These are phyloP conservation scores for Polypterus bichir DNA, from an alignment of 2,113 vertebrate species.

Conservation along the genomic window DNA sequence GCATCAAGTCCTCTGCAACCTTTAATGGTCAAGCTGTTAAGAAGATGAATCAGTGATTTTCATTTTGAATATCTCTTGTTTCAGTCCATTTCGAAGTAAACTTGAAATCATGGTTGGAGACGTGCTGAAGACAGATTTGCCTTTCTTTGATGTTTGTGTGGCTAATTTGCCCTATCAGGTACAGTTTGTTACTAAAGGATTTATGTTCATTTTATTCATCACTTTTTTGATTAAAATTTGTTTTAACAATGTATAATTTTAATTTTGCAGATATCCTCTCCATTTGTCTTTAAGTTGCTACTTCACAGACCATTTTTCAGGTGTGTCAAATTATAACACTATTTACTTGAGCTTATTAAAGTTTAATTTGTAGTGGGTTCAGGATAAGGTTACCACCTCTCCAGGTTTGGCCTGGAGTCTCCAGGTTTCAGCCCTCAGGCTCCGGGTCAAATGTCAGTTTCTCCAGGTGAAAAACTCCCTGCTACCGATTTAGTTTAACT, in stretches of 20 bases:
- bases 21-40: no score
- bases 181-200: slow-evolving; percentile 3
- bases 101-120: slow-evolving; percentile 90
- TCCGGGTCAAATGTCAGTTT: no score
- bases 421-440: no score
- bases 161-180: slow-evolving; percentile 97
- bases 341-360: background rate
- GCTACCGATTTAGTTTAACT: no score
- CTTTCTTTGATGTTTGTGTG: slow-evolving; percentile 90
- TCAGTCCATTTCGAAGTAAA: slow-evolving; percentile 65
- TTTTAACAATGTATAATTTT: background rate
- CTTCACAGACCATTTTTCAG: slow-evolving; percentile 94
- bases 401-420: no score
- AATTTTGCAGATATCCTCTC: slow-evolving; percentile 80
- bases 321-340: slow-evolving; percentile 38
- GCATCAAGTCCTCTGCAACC: no score
- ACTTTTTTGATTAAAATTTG: no score
- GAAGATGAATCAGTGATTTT: background rate
- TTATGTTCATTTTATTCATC: no score
- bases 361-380: no score
- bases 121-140: slow-evolving; percentile 80
- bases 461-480: no score
- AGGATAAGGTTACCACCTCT: no score
- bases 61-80: slow-evolving; percentile 6
- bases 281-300: slow-evolving; percentile 91